Base-by-base conservation (phyloP, 2,113 vertebrate genomes). In the Chaetops frenatus region DNA sequence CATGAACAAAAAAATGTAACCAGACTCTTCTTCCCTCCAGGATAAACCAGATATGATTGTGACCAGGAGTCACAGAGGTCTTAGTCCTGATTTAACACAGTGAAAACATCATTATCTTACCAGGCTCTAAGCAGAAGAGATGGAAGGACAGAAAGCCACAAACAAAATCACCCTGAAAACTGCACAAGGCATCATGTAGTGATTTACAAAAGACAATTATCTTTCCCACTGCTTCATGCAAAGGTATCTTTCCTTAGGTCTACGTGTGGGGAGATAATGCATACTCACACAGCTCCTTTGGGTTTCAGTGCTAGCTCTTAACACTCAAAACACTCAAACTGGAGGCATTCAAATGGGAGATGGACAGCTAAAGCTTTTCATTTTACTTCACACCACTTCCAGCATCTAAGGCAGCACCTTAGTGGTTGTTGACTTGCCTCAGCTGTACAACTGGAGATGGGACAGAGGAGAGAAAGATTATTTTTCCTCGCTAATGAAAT, bases 401-500 rank as follows among this genome's bases (percentile, higher is more conserved):
- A 88, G 15, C 33, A 51, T 38, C 76, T 42, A 42, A 42, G 42
- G 42, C 42, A 42, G 16, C 42, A 42, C 42, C 42, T 42, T 42
- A 42, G 42, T 15, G 42, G 42, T 42, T 42, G 42, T 42, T n/a
- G n/a, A n/a, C n/a, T n/a, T 42, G 42, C 42, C 42, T 42, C 16
- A 42, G 42, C 13, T 42, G 42, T 42, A 42, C 42, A 42, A 42
- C 42, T 42, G 42, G 42, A 42, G 42, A 42, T 42, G 42, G 72
- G 50, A 71, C 54, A 89, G 79, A 88, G 5, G 24, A 79, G 90
- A 91, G 16, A 29, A 66, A 57, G 76, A 89, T 38, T 40, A 13
- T 51, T 69, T 93, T 92, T 60, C 36, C 79, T 87, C 85, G 45
- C 51, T 88, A 84, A 89, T 86, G 57, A 96, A 94, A 97, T 96